Conservation (phyloP, 2,113 vertebrate species). For the Amphiprion percula region DNA sequence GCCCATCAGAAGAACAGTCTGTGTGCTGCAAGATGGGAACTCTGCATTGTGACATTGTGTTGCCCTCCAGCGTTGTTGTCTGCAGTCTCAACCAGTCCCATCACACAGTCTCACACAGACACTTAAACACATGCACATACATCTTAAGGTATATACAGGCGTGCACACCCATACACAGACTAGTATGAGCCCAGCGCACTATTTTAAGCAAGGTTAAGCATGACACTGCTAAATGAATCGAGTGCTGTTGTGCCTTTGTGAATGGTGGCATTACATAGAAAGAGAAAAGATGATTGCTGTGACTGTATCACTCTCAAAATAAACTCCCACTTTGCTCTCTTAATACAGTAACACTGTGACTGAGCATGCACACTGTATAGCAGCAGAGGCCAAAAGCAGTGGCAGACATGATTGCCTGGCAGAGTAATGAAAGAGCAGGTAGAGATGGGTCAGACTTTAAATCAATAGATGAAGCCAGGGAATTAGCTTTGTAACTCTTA, state of each 20-base stretch:
- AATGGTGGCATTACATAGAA: slow-evolving; percentile 11
- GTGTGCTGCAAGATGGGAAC: slow-evolving; percentile 29
- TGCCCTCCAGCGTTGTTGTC: slow-evolving; percentile 41
- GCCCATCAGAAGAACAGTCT: slow-evolving; percentile 37
- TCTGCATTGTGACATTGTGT: slow-evolving; percentile 40
- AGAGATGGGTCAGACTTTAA: slow-evolving; percentile 30
- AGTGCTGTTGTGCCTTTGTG: not conserved
- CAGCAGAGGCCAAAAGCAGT: slow-evolving; percentile 3
- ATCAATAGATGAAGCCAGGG: slow-evolving; percentile 26
- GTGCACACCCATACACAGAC: not conserved
- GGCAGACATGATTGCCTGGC: slow-evolving; percentile 13
- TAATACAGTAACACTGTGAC: not conserved
- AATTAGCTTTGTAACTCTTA: slow-evolving; percentile 31
- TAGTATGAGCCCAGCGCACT: not conserved
- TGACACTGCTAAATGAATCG: slow-evolving; percentile 31
- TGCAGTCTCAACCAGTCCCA: slow-evolving; percentile 17
- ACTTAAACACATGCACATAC: not conserved
- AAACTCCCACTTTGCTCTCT: not conserved
- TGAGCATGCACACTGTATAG: not conserved
- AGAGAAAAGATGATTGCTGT: slow-evolving; percentile 14
- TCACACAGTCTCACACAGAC: slow-evolving; percentile 6
- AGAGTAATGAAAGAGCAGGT: slow-evolving; percentile 18
- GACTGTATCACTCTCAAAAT: not conserved
- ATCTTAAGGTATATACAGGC: not conserved
- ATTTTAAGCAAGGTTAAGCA: slow-evolving; percentile 18